A percentile compares a stretch with the other conserved stretches of the same genome.
Conservation (phyloP, 2,888 invertebrate species). For the Zaprionus bogoriensis region DNA sequence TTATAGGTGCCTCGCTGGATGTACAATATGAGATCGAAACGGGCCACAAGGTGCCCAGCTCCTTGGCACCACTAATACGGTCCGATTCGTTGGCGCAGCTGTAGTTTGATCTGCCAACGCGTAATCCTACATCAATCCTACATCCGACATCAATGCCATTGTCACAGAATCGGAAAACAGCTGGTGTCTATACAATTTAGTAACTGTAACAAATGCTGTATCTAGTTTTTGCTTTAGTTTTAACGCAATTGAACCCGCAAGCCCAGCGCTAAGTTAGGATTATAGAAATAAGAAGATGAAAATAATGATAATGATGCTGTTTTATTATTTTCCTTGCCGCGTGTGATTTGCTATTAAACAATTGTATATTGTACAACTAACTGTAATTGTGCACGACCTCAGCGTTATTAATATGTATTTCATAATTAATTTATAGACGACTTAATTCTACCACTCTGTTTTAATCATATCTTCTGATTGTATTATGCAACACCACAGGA, state of each 20-base stretch:
- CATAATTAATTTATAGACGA: slow-evolving; percentile 19
- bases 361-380: slow-evolving; percentile 21
- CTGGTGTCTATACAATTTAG: slow-evolving; percentile 50
- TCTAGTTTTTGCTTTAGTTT: slow-evolving; percentile 70
- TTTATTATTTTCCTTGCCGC: slow-evolving; percentile 32
- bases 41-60: slow-evolving; percentile 89
- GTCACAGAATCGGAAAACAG: slow-evolving; percentile 35
- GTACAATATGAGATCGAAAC: slow-evolving; percentile 92
- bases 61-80: slow-evolving; percentile 91
- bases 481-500: slow-evolving; percentile 40
- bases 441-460: slow-evolving; percentile 22
- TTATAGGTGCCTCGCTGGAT: slow-evolving; percentile 87
- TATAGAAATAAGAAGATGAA: slow-evolving; percentile 7
- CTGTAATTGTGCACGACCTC: slow-evolving; percentile 29
- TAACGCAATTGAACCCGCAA: slow-evolving; percentile 17
- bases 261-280: slow-evolving; percentile 38
- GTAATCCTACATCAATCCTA: background rate
- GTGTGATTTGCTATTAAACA: slow-evolving; percentile 38
- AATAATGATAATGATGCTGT: slow-evolving; percentile 25
- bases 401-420: slow-evolving; percentile 19
- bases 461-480: slow-evolving; percentile 16
- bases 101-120: slow-evolving; percentile 81
- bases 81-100: slow-evolving; percentile 89
- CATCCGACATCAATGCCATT: slow-evolving; percentile 17
- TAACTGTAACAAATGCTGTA: slow-evolving; percentile 69